Base-by-base conservation (phyloP, 1,140 invertebrate genomes). In the Mactra quadrangularis region DNA sequence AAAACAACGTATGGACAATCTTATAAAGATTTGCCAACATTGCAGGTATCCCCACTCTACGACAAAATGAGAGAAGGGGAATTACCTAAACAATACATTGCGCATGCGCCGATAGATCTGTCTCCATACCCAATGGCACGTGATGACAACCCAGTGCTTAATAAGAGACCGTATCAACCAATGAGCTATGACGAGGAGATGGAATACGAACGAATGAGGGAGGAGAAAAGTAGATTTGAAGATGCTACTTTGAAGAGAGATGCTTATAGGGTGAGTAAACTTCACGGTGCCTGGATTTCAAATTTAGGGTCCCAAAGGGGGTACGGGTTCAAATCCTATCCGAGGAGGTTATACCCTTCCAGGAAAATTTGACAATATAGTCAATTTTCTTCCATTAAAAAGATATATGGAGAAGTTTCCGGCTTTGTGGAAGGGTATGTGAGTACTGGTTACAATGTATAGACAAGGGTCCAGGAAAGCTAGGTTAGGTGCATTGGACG, bases 51-150 rank as follows among this genome's bases (percentile, higher is more conserved):
- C 2, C 74, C 74, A n/a, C 41, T 25, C 17, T 76, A 62, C 38
- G 29, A 50, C 2, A 22, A 60, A 0, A 19, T 45, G 7, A n/a
- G 45, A 4, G 45, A 62, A 6, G 33, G 19, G 22, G 38, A 50
- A 3, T 25, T 27, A 1, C 3, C 22, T 2, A 19, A 17, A 13
- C 13, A 31, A 11, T 27, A 38, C 1, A 33, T 33, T n/a, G 29
- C 60, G 29, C 29, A 55, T 19, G 62, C 31, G 27, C 57, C 74
- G 17, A 22, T 45, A 3, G 74, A 76, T 27, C 35, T 47, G 9
- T 64, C 57, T n/a, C 74, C 74, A 35, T 64, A 62, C 47, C 74
- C 74, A 17, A 22, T 19, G 6, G 33, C 71, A 17, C 71, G 71
- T n/a, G 57, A 62, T 47, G 13, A 38, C 2, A 22, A 35, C 4